A percentile compares a stretch with the other conserved stretches of the same genome.
phyloP scores from a whole-genome alignment of 2,113 vertebrate genomes.

The Climacteris rufus region DNA sequence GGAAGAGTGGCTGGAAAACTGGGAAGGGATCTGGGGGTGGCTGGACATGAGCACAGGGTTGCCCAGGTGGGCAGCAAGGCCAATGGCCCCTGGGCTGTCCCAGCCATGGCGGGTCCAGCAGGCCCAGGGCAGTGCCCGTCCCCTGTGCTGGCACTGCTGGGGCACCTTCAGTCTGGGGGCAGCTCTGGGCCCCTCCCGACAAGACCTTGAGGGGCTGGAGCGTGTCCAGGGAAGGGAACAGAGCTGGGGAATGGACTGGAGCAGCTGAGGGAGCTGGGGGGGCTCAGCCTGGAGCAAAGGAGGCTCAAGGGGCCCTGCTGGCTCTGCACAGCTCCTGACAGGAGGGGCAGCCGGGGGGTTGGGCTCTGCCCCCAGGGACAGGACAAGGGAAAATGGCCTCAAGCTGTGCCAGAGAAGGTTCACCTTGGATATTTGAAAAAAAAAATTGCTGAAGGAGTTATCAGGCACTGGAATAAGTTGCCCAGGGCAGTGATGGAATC shows the following conservation, averaged over 20 bases:
- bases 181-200: not conserved
- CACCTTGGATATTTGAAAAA: not conserved
- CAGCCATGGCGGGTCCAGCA: not conserved
- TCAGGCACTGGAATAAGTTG: not conserved
- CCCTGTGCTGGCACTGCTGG: not conserved
- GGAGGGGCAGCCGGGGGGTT: not conserved
- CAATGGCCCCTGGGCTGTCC: not conserved
- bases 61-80: not conserved
- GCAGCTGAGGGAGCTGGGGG: not conserved
- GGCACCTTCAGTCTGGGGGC: not conserved
- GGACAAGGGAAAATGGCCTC: not conserved
- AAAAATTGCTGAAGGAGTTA: not conserved
- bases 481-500: not conserved
- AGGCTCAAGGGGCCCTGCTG: not conserved
- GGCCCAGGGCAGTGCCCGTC: not conserved
- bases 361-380: fast-evolving
- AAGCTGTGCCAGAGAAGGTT: fast-evolving
- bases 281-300: not conserved
- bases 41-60: not conserved
- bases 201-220: not conserved
- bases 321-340: not conserved
- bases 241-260: not conserved
- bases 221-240: fast-evolving
- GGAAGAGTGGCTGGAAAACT: not conserved
- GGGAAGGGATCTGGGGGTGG: not conserved